Percentiles rank a stretch among this genome's conserved stretches.
These are phyloP conservation scores for Linurgus olivaceus DNA, from an alignment of 2,797 vertebrate species.

Conservation along the genomic window DNA sequence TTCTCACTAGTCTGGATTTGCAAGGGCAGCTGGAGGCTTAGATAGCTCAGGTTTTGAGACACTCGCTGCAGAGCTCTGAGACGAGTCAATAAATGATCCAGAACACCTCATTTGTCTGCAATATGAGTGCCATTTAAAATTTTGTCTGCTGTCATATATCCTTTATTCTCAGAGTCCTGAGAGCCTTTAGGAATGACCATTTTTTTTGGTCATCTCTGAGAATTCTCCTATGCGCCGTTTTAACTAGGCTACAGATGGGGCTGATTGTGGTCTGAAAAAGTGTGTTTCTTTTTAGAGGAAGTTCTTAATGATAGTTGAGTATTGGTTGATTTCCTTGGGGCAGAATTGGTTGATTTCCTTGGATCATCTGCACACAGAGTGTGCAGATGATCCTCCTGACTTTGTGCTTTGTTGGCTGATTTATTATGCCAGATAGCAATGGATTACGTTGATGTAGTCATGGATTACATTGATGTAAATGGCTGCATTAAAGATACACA, in stretches of 20 bases:
- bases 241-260: not conserved
- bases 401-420: not conserved
- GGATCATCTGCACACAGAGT: too few species aligned
- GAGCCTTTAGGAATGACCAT: not conserved
- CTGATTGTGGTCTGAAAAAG: not conserved
- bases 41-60: not conserved
- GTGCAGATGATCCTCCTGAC: not conserved
- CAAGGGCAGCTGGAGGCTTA: not conserved
- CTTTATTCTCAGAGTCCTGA: not conserved
- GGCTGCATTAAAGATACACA: not conserved
- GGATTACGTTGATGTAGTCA: not conserved
- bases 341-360: too few species aligned
- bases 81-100: not conserved
- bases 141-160: not conserved
- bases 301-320: not conserved
- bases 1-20: not conserved
- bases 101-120: not conserved
- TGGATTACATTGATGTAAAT: not conserved
- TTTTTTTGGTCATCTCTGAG: not conserved
- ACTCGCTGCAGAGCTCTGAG: not conserved
- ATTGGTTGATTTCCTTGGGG: not conserved
- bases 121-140: not conserved
- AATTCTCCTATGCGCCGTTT: not conserved
- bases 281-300: not conserved
- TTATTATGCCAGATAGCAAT: not conserved